phyloP scores from a whole-genome alignment of 1,140 invertebrate species.

The Orussus abietinus region DNA sequence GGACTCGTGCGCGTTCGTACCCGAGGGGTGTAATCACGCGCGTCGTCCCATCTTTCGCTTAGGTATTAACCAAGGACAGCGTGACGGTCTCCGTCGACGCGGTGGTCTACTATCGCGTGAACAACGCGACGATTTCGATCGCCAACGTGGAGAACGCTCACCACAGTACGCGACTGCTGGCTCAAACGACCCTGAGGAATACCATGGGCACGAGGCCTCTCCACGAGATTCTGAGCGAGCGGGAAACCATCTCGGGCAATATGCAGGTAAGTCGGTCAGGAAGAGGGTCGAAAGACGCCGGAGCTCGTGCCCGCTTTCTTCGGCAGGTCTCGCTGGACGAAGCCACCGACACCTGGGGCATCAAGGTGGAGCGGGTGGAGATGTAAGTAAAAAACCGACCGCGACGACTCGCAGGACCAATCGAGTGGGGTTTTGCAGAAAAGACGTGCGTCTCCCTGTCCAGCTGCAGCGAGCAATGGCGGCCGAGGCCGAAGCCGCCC shows the following conservation, averaged over 20 bases:
- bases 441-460: slow-evolving; percentile 85
- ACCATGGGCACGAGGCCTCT: slow-evolving; percentile 93
- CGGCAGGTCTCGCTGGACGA: slow-evolving; percentile 78
- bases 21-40: too few species aligned
- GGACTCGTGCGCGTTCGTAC: too few species aligned
- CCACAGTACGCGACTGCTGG: slow-evolving; percentile 83
- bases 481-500: slow-evolving; percentile 83
- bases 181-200: slow-evolving; percentile 89
- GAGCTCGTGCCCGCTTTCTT: too few species aligned
- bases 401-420: slow-evolving; percentile 3
- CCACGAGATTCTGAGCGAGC: slow-evolving; percentile 91
- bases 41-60: too few species aligned
- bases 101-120: slow-evolving; percentile 90
- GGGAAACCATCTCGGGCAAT: slow-evolving; percentile 86
- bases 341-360: slow-evolving; percentile 93
- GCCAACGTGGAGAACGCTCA: slow-evolving; percentile 96
- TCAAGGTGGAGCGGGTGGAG: slow-evolving; percentile 94
- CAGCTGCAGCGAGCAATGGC: slow-evolving; percentile 89
- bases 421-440: slow-evolving; percentile 59
- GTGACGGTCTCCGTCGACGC: slow-evolving; percentile 94
- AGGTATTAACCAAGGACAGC: slow-evolving; percentile 91
- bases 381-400: slow-evolving; percentile 65
- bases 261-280: slow-evolving; percentile 72
- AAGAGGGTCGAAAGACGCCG: too few species aligned
- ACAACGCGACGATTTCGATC: slow-evolving; percentile 93